phyloP scores from a whole-genome alignment of 2,113 vertebrate species.

The Syrrhaptes paradoxus region DNA sequence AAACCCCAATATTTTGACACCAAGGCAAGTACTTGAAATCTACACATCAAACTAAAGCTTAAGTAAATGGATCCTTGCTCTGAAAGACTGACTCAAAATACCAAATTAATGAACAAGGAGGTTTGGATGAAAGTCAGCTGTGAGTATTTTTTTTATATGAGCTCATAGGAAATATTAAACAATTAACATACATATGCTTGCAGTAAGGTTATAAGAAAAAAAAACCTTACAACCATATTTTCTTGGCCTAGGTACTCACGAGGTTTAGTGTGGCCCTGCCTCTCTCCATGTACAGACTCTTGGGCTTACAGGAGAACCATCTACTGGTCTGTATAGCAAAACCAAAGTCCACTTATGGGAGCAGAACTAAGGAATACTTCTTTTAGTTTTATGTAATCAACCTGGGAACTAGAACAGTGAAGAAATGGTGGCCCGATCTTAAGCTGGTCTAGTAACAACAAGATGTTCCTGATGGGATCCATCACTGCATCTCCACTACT shows the following conservation, averaged over 20 bases:
- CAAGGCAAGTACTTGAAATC: not conserved
- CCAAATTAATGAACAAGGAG: not conserved
- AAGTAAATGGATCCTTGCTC: not conserved
- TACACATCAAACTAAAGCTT: not conserved
- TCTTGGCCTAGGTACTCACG: not conserved
- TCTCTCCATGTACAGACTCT: not conserved
- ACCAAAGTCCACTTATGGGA: not conserved
- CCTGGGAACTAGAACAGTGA: not conserved
- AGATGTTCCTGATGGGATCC: not conserved
- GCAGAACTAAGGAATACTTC: not conserved
- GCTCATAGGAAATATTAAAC: not conserved
- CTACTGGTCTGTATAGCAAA: not conserved
- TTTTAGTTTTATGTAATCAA: not conserved
- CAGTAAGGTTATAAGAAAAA: not conserved
- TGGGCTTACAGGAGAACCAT: not conserved
- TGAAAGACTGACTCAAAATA: not conserved
- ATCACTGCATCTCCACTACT: not conserved
- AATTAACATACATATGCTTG: not conserved
- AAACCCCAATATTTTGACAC: not conserved
- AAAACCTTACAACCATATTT: not conserved
- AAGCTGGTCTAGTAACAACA: not conserved
- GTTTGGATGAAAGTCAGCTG: not conserved
- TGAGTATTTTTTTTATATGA: not conserved
- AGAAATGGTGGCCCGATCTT: not conserved
- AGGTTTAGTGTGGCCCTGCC: not conserved